A percentile compares a stretch with the other conserved stretches of the same genome.
phyloP scores from a whole-genome alignment of 2,113 vertebrate species.

The Rhea americana region DNA sequence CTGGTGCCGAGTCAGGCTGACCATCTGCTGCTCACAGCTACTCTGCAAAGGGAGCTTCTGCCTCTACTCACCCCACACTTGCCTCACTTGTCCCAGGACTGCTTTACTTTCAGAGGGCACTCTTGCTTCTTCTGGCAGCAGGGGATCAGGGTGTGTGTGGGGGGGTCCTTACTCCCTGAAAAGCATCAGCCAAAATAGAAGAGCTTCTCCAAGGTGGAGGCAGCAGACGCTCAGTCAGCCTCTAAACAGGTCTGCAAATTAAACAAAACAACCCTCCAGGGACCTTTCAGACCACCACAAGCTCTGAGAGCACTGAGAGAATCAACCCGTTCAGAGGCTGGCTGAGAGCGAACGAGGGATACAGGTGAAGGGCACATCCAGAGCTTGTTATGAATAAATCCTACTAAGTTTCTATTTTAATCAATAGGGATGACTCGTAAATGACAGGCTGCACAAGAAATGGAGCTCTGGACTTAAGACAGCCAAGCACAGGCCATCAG shows the following conservation, averaged over 20 bases:
- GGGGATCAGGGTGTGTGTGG: neutral
- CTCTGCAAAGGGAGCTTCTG: too few species aligned
- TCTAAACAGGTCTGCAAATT: neutral
- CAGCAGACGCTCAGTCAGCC: neutral
- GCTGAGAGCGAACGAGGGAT: neutral
- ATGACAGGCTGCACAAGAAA: neutral
- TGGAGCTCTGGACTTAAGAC: neutral
- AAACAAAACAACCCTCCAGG: neutral
- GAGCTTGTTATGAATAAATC: neutral
- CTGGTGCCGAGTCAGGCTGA: neutral
- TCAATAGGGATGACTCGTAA: accelerated
- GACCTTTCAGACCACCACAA: neutral
- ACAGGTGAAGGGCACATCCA: neutral
- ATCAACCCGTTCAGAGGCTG: accelerated
- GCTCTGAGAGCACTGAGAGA: neutral
- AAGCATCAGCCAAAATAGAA: neutral
- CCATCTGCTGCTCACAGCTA: too few species aligned
- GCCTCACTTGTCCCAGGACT: neutral
- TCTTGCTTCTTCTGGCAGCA: neutral
- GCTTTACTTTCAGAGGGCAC: neutral
- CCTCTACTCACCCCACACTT: too few species aligned
- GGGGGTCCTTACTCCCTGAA: neutral
- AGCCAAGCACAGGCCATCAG: accelerated
- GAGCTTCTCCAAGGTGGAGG: neutral
- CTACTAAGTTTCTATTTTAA: neutral